Conservation (phyloP, 1,140 invertebrate species). For the Pogonomyrmex californicus region DNA sequence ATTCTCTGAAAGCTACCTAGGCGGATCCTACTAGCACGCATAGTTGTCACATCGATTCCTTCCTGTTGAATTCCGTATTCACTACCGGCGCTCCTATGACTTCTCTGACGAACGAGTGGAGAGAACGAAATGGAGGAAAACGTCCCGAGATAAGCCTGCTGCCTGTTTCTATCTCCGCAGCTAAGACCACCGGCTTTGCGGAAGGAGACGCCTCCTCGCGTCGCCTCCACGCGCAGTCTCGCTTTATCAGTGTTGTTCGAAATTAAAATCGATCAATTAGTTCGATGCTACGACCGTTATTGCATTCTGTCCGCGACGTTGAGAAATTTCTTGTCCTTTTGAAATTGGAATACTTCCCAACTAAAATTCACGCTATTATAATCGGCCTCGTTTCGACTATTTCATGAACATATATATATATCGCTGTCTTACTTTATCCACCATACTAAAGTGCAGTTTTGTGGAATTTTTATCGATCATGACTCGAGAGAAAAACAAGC, state of each 20-base stretch:
- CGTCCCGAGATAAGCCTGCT: conserved; percentile 66
- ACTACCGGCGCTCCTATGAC: conserved; percentile 38
- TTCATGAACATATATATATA: background rate
- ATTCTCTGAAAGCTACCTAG: conserved; percentile 50
- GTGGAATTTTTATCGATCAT: no score
- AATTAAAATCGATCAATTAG: conserved; percentile 54
- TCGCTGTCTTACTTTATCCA: background rate
- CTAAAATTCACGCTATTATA: conserved; percentile 9
- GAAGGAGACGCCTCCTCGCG: conserved; percentile 50
- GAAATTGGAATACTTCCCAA: conserved; percentile 40
- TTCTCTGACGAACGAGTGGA: conserved; percentile 56
- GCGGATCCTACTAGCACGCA: conserved; percentile 57
- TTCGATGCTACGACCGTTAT: conserved; percentile 37
- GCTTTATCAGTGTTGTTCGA: conserved; percentile 44
- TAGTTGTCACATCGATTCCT: conserved; percentile 64
- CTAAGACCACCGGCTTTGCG: conserved; percentile 33
- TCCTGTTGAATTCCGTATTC: conserved; percentile 64
- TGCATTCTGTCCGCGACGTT: conserved; percentile 49
- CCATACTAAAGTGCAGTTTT: background rate
- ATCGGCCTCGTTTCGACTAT: background rate
- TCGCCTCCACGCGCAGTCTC: conserved; percentile 21
- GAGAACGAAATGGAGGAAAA: conserved; percentile 57
- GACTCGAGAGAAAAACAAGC: background rate
- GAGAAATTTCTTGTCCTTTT: conserved; percentile 24
- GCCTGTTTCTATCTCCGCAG: conserved; percentile 45